A percentile compares a stretch with the other conserved stretches of the same genome.
Conservation (phyloP, 2,888 invertebrate species). For the Epiblema foenella region DNA sequence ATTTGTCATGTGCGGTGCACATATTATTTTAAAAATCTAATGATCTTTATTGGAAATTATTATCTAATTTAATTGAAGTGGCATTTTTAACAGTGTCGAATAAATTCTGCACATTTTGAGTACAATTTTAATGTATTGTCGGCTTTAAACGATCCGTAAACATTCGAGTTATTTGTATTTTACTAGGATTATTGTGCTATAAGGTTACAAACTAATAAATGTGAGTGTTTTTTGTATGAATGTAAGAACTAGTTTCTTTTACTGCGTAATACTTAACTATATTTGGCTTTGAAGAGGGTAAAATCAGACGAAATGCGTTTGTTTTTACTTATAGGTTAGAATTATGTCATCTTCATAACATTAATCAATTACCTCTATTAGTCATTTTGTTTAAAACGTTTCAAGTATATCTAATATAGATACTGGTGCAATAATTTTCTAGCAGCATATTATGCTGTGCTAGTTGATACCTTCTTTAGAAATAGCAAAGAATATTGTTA, state of each 20-base stretch:
- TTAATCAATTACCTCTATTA: background rate
- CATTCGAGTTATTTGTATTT: background rate
- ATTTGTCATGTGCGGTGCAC: constrained; percentile 8
- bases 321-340: constrained; percentile 20
- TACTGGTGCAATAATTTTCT: too few species aligned
- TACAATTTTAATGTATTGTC: background rate
- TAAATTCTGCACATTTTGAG: background rate
- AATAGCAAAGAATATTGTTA: too few species aligned
- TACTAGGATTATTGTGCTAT: background rate
- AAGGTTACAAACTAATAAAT: background rate
- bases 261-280: constrained; percentile 2
- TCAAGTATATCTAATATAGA: too few species aligned
- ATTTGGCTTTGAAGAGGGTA: constrained; percentile 3
- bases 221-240: background rate
- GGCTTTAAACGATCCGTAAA: background rate
- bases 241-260: background rate
- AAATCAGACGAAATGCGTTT: background rate
- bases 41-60: background rate
- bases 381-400: too few species aligned
- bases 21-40: background rate
- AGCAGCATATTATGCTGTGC: too few species aligned
- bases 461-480: too few species aligned
- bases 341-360: constrained; percentile 14
- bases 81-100: background rate
- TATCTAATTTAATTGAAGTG: background rate